Evolutionary conservation across 2,888 invertebrate genomes (phyloP).

Genomic region (Erebia aethiops): DNA sequence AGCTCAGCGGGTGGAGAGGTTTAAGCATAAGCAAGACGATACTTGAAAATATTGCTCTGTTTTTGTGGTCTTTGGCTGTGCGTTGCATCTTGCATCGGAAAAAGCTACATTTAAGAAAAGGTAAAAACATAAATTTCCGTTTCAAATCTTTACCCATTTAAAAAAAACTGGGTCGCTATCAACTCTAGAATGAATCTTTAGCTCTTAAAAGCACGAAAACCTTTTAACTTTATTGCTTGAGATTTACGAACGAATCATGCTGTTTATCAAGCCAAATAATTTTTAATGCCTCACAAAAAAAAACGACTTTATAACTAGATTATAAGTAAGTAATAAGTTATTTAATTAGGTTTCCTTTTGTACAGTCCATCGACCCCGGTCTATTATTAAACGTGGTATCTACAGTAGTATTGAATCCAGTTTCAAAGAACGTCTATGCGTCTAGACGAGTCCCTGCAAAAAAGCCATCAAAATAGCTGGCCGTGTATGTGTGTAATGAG

Average conservation of each 20-base stretch:
- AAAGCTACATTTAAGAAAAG: not conserved
- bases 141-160: conserved; percentile 2
- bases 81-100: not conserved
- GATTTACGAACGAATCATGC: not conserved
- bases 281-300: conserved; percentile 6
- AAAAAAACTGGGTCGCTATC: conserved; percentile 1
- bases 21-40: too few relatives aligned
- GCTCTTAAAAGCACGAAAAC: not conserved
- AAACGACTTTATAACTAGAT: not conserved
- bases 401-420: conserved; percentile 59
- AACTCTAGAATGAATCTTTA: conserved; percentile 2
- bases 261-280: not conserved
- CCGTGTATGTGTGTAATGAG: conserved; percentile 15
- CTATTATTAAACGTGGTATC: conserved; percentile 65
- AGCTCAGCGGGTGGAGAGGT: too few relatives aligned
- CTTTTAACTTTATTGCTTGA: conserved; percentile 7
- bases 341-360: conserved; percentile 41
- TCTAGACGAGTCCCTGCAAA: conserved; percentile 61
- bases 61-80: not conserved
- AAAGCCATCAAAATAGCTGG: conserved; percentile 37
- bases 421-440: conserved; percentile 61
- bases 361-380: conserved; percentile 59
- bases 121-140: not conserved
- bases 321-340: conserved; percentile 5
- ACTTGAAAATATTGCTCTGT: too few relatives aligned